Evolutionary conservation across 2,797 vertebrate genomes (phyloP).

Genomic region (Esox lucius): DNA sequence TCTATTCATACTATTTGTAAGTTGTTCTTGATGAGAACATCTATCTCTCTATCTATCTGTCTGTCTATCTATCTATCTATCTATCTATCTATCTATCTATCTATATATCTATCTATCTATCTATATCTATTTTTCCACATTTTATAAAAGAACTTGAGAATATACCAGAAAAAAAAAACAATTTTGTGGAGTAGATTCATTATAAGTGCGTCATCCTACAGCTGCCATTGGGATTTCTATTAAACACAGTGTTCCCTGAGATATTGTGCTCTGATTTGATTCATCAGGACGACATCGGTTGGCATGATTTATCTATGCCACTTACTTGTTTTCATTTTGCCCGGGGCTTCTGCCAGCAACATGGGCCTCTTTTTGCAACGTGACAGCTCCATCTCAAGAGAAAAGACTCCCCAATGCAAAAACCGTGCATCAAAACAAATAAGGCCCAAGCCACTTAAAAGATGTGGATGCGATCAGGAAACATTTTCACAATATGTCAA

Average conservation of each 20-base stretch:
- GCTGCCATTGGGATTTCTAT: slow-evolving; percentile 69
- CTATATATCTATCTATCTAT: slow-evolving; percentile 2
- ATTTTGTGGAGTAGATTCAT: slow-evolving; percentile 43
- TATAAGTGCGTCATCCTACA: slow-evolving; percentile 57
- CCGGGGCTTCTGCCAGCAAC: slow-evolving; percentile 78
- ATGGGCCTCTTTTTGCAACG: slow-evolving; percentile 72
- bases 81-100: slow-evolving; percentile 1
- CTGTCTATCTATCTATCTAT: slow-evolving; percentile 2
- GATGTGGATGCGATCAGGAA: slow-evolving; percentile 68
- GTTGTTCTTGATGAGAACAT: neutral
- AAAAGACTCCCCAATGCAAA: slow-evolving; percentile 69
- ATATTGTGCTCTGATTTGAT: slow-evolving; percentile 71
- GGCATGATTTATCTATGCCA: slow-evolving; percentile 81
- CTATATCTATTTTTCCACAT: slow-evolving; percentile 8
- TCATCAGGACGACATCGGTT: slow-evolving; percentile 74
- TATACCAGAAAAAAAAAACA: slow-evolving; percentile 58
- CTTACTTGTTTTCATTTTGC: slow-evolving; percentile 83
- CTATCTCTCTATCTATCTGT: too few species aligned
- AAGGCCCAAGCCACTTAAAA: slow-evolving; percentile 73
- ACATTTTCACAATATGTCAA: slow-evolving; percentile 69
- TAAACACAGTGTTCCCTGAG: slow-evolving; percentile 64
- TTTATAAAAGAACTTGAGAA: slow-evolving; percentile 36
- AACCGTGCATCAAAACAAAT: slow-evolving; percentile 80
- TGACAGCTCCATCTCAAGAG: slow-evolving; percentile 82
- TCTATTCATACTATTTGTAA: slow-evolving; percentile 10